Evolutionary conservation across 64 coral and sea anemone species (phyloP).

Genomic region (Montipora efflorescens): DNA sequence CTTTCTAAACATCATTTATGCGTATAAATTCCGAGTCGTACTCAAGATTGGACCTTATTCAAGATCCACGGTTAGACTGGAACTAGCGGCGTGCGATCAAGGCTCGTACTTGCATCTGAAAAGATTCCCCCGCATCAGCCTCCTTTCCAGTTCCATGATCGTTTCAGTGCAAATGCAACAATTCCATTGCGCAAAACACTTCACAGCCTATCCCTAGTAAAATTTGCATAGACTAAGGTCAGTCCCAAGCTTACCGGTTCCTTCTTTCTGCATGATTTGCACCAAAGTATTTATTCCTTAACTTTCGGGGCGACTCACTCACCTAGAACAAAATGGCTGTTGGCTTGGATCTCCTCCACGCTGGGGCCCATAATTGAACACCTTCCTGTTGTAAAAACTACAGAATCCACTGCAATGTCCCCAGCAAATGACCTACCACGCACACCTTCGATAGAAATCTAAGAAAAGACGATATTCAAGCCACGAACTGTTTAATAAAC

Average conservation of each 20-base stretch:
- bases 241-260: background rate
- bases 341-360: constrained; percentile 27
- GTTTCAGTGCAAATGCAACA: no score
- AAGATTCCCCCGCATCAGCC: no score
- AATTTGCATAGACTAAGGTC: no score
- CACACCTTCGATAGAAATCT: constrained; percentile 37
- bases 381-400: constrained; percentile 63
- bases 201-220: background rate
- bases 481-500: no score
- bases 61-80: no score
- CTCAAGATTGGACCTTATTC: no score
- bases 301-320: background rate
- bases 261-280: background rate
- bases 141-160: no score
- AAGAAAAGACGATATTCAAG: background rate
- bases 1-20: no score
- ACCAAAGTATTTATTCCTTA: background rate
- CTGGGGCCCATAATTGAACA: constrained; percentile 8
- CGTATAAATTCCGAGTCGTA: no score
- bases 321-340: constrained; percentile 31
- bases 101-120: no score
- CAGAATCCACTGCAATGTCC: constrained; percentile 86
- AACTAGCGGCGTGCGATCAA: no score
- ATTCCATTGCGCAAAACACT: background rate
- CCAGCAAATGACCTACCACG: constrained; percentile 31